Evolutionary conservation across 2,888 invertebrate species (phyloP).

Genomic region (Uloborus plumipes): DNA sequence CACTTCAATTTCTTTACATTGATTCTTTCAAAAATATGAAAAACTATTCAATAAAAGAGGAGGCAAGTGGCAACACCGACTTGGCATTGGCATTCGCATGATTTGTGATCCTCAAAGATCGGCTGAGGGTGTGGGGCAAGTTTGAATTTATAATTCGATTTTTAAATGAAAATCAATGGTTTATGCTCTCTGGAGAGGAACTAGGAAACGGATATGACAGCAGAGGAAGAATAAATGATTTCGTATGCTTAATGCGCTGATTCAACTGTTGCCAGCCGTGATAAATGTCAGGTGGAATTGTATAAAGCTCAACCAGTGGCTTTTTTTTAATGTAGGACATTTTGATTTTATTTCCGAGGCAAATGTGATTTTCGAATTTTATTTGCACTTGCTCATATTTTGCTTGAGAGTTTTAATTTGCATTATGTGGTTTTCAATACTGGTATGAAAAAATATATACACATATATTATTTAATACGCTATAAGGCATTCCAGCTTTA

Average conservation of each 20-base stretch:
- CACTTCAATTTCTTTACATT: slow-evolving; percentile 8
- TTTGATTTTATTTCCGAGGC: too few relatives aligned
- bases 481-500: too few relatives aligned
- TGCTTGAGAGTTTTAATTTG: too few relatives aligned
- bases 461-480: too few relatives aligned
- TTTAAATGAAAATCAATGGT: slow-evolving; percentile 47
- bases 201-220: not conserved
- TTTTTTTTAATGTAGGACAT: too few relatives aligned
- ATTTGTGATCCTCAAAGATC: slow-evolving; percentile 52
- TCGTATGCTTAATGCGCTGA: slow-evolving; percentile 52
- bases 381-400: too few relatives aligned
- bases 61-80: slow-evolving; percentile 22
- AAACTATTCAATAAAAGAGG: slow-evolving; percentile 13
- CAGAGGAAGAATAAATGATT: slow-evolving; percentile 52
- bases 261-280: slow-evolving; percentile 52
- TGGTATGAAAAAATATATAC: too few relatives aligned
- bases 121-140: slow-evolving; percentile 21
- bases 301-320: slow-evolving; percentile 16
- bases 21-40: slow-evolving; percentile 19
- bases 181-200: not conserved
- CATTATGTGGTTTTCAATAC: too few relatives aligned
- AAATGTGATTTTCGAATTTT: too few relatives aligned
- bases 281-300: slow-evolving; percentile 34
- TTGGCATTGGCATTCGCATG: slow-evolving; percentile 54
- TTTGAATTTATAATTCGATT: slow-evolving; percentile 63